Base-by-base conservation (phyloP, 1,140 invertebrate genomes). In the Drosophila pandora region DNA sequence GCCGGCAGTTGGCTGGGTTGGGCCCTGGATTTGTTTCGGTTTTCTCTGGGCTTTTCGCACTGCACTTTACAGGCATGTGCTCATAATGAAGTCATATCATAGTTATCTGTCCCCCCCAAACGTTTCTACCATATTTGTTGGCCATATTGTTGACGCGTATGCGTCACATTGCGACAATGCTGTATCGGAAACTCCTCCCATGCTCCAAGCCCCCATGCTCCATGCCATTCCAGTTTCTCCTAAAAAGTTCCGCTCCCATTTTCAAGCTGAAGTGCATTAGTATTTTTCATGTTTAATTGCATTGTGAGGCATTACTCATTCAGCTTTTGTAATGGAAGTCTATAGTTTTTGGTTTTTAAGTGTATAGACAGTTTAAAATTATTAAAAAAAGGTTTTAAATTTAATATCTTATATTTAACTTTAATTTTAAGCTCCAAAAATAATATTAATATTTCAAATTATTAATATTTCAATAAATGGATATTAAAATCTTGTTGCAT, bases 21-120 rank as follows among this genome's bases (percentile, higher is more conserved):
- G 21, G 39, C 43, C 62, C 22, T 28, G 47, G 25, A 23, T 49
- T 48, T 23, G 59, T 17, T 50, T 56, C 43, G 34, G 25, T 28
- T 12, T 39, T 63, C 45, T 13, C 62, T 34, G 50, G 13, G 47
- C 47, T 61, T 32, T 21, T 22, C 28, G n/a, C 30, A 62, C 73
- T 84, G 79, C 79, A 74, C 69, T 82, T 83, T 79, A 67, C 76
- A 65, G 71, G 80, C 76, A 83, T 83, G 80, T 83, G 76, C 71
- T 83, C 76, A 84, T 81, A 80, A 81, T 81, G 77, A 81, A 81
- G 73, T 81, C 77, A 81, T 28, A 28, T 17, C 17, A 17, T 84
- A 79, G 75, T 83, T 72, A 84, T 79, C 59, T 79, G 41, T 47
- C 63, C 60, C 41, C 34, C 25, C 63, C 32, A 50, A 50, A 32